Evolutionary conservation across 2,888 invertebrate genomes (phyloP), one percentile per base, ranked within the genome.

Genomic region (Neuroscelio doddi): DNA sequence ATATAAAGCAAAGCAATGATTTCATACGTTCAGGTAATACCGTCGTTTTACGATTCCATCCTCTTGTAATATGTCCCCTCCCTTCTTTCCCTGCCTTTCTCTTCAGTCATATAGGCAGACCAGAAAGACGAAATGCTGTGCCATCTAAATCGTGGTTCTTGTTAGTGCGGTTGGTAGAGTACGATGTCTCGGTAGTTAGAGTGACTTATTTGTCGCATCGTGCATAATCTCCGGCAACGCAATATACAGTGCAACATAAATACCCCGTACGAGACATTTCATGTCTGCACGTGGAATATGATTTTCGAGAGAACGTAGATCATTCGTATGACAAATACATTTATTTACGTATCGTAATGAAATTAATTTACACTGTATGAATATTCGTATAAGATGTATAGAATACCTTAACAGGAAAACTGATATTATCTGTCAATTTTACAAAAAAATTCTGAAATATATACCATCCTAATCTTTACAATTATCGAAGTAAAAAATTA

Each of bases 121-220:
- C 45, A 58, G 58, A 42, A 52, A 59, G 59, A 52, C 36, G 29
- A 39, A 32, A 8, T 16, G 42, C 46, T 41, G 51, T 39, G 46
- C 45, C 66, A 56, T 68, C 71, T 73, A 73, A 75, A 75, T 73
- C 69, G 73, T 69, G 68, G 69, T 72, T 65, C 75, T 75, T 73
- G 71, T 75, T 75, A 72, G 70, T 69, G 51, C 59, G 68, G 65
- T 74, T 73, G 64, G 66, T 67, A 64, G 65, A 59, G 65, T 51
- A 46, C 8, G 50, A 42, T 63, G 56, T 57, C 62, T 66, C 57
- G 58, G 64, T 68, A 61, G 63, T 59, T 47, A 38, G 42, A 55
- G 51, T 70, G 68, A 74, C 72, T 74, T 72, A 71, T 64, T 67
- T 45, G 44, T 45, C 46, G 45, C 53, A 53, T 45, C 55, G 50